Conservation (phyloP, 2,797 vertebrate species). For the Heterohyrax brucei region DNA sequence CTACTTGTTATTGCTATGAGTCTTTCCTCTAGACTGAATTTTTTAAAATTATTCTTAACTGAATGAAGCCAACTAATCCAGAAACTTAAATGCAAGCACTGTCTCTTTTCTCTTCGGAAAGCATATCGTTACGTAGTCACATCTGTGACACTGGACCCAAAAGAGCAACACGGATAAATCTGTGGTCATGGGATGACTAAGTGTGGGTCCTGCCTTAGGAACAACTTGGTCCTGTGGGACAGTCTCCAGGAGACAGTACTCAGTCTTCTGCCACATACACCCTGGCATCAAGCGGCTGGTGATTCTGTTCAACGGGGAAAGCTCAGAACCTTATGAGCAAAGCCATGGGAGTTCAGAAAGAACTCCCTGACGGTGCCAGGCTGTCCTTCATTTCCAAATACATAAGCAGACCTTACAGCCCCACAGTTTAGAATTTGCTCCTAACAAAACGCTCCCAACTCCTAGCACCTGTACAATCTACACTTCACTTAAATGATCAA, state of each 20-base stretch:
- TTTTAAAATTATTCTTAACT: constrained; percentile 22
- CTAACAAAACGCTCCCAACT: background rate
- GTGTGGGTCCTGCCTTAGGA: constrained; percentile 39
- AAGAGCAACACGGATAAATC: constrained; percentile 30
- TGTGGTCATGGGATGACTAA: background rate
- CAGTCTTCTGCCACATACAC: constrained; percentile 77
- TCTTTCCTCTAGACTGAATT: constrained; percentile 59
- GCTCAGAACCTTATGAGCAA: constrained; percentile 4
- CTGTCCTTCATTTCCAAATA: constrained; percentile 21
- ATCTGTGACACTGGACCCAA: background rate
- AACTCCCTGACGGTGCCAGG: background rate
- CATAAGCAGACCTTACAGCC: background rate
- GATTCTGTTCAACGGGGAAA: constrained; percentile 70
- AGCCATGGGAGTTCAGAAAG: constrained; percentile 6
- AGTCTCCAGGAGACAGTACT: constrained; percentile 69
- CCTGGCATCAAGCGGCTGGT: constrained; percentile 53
- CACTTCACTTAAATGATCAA: constrained; percentile 29
- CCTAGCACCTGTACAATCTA: background rate
- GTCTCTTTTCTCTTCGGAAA: background rate
- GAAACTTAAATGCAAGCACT: background rate
- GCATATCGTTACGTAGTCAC: background rate
- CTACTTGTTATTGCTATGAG: constrained; percentile 30
- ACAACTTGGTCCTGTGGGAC: constrained; percentile 62
- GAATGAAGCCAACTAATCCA: constrained; percentile 30
- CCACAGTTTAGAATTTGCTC: background rate